Evolutionary conservation across 2,888 invertebrate species (phyloP).

Genomic region (Diloba caeruleocephala): DNA sequence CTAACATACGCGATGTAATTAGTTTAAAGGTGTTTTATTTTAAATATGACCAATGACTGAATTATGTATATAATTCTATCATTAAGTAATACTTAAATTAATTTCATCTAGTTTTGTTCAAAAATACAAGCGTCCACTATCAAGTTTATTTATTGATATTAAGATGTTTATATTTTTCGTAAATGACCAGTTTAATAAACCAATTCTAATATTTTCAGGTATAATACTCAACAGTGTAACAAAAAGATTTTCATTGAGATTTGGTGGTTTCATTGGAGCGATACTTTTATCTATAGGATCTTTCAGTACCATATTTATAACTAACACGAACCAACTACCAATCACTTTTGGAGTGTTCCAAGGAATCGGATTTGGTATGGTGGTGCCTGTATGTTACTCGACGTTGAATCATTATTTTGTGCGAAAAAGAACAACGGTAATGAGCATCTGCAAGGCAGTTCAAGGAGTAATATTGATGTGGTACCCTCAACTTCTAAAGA

Average conservation of each 20-base stretch:
- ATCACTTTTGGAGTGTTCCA: constrained; percentile 88
- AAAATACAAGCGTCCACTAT: too few relatives aligned
- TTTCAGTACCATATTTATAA: constrained; percentile 85
- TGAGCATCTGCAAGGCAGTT: constrained; percentile 90
- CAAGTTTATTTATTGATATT: too few relatives aligned
- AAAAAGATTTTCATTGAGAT: constrained; percentile 85
- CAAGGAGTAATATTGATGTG: constrained; percentile 89
- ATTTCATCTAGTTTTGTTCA: too few relatives aligned
- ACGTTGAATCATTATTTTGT: constrained; percentile 90
- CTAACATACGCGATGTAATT: too few relatives aligned
- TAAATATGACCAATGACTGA: too few relatives aligned
- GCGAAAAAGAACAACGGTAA: constrained; percentile 89
- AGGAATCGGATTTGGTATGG: constrained; percentile 90
- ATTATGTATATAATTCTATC: too few relatives aligned
- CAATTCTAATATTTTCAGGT: constrained; percentile 77
- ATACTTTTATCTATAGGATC: constrained; percentile 85
- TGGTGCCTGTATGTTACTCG: constrained; percentile 90
- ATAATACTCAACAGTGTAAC: constrained; percentile 88
- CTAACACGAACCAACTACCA: constrained; percentile 87
- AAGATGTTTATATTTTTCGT: too few relatives aligned
- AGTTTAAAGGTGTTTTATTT: too few relatives aligned
- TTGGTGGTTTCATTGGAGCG: constrained; percentile 89
- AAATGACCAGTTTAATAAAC: too few relatives aligned
- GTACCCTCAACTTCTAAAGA: constrained; percentile 88
- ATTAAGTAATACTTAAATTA: too few relatives aligned